Evolutionary conservation across 2,888 invertebrate species (phyloP), one percentile per base, ranked within the genome.

Genomic region (Tinea semifulvella): DNA sequence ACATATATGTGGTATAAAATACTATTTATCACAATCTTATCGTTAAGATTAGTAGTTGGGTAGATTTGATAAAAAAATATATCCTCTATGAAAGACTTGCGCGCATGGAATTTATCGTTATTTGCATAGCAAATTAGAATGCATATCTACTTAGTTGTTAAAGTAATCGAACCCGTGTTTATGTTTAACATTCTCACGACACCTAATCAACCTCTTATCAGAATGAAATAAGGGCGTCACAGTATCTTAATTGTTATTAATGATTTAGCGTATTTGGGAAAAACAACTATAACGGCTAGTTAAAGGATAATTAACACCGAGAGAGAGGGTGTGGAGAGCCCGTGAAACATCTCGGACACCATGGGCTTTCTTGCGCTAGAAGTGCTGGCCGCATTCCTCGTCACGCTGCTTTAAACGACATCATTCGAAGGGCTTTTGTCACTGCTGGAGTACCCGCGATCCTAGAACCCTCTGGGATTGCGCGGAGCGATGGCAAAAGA

Each of bases 21-120:
- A 40, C n/a, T 11, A 40, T 20, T 40, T 40, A 40, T 22, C 13
- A 13, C 22, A 40, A 40, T 40, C 40, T 40, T 40, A 40, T 40
- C 40, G 11, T 4, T n/a, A 3, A 40, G 22, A 22, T 22, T 40
- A 40, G n/a, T 22, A 22, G 10, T 17, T 13, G 36, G 6, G 7
- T n/a, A n/a, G n/a, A 11, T 8, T 5, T 31, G 40, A 40, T 40
- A 40, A 22, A 14, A 38, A 2, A 11, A 13, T 11, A 22, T 17
- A 40, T 40, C 40, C 40, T 22, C 22, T 20, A 19, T n/a, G 22
- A 22, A 3, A 2, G 16, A 19, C 18, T 7, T 38, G n/a, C 16
- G 8, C 14, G 18, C 13, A 6, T 31, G 13, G n/a, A 31, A n/a
- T 31, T 31, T 13, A 2, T 14, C 14, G 6, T 13, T 31, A 31